Evolutionary conservation across 2,113 vertebrate genomes (phyloP).

Genomic region (Hippocampus guttulatus): DNA sequence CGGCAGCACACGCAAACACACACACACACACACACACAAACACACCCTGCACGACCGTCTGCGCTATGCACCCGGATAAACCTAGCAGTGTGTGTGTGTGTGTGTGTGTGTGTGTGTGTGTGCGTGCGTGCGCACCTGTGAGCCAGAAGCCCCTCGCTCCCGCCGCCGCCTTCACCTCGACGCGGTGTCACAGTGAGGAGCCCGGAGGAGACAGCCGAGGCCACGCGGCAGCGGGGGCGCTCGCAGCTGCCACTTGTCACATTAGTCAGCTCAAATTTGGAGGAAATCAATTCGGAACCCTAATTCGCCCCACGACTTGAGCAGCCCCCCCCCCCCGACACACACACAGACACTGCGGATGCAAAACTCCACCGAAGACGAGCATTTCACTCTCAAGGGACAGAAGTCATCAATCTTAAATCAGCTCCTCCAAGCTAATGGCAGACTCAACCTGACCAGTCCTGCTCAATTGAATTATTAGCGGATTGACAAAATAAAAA

Average conservation of each 20-base stretch:
- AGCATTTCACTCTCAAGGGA: conserved; percentile 68
- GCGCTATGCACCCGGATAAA: conserved; percentile 49
- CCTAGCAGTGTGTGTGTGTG: conserved; percentile 19
- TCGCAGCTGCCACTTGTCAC: conserved; percentile 79
- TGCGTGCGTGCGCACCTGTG: conserved; percentile 34
- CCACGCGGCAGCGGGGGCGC: conserved; percentile 50
- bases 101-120: background rate
- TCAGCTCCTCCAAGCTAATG: conserved; percentile 75
- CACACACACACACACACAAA: background rate
- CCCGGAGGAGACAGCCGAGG: conserved; percentile 75
- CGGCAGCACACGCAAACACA: conserved; percentile 10
- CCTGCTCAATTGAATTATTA: conserved; percentile 79
- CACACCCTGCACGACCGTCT: conserved; percentile 45
- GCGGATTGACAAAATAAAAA: conserved; percentile 70
- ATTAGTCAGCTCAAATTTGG: conserved; percentile 77
- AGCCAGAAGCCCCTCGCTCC: conserved; percentile 32
- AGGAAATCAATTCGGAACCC: conserved; percentile 77
- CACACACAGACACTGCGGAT: background rate
- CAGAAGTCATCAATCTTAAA: conserved; percentile 80
- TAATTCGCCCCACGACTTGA: conserved; percentile 75
- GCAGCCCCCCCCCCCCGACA: conserved; percentile 53
- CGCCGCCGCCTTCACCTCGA: conserved; percentile 53
- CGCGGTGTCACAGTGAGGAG: conserved; percentile 73
- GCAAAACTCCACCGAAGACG: conserved; percentile 28
- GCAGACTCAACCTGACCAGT: conserved; percentile 60